Percentiles rank a stretch among this genome's conserved stretches.
Conservation (phyloP, 2,888 invertebrate species). For the Allolobophora icterica region DNA sequence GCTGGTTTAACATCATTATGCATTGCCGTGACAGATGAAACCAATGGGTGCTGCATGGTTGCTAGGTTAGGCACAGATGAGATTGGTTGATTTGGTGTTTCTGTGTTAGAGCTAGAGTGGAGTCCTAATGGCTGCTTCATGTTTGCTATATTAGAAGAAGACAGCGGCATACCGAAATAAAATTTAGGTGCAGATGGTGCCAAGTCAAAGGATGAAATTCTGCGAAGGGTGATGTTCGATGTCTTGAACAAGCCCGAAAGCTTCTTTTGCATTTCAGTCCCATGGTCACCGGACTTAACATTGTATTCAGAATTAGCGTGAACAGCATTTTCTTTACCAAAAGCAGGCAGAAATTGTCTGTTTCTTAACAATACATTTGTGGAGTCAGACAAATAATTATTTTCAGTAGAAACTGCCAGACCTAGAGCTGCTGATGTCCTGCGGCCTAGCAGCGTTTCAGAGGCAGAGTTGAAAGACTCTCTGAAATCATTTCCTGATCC, state of each 20-base stretch:
- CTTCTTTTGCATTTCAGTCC: background rate
- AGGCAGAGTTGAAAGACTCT: background rate
- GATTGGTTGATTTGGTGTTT: background rate
- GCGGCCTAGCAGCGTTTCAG: background rate
- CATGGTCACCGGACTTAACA: background rate
- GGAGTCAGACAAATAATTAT: background rate
- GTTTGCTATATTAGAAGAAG: background rate
- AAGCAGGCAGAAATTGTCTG: background rate
- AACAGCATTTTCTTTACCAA: constrained; percentile 21
- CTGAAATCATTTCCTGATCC: background rate
- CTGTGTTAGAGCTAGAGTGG: background rate
- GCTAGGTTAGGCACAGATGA: background rate
- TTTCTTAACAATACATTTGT: background rate
- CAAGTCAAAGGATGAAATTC: constrained; percentile 4
- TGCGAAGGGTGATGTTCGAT: background rate
- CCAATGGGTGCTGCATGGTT: background rate
- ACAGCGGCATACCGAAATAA: background rate
- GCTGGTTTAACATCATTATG: background rate
- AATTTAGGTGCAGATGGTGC: background rate
- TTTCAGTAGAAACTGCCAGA: constrained; percentile 6
- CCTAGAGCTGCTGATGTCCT: background rate
- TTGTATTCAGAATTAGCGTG: background rate
- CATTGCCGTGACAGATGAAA: background rate
- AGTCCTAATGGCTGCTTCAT: background rate
- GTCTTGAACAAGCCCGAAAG: background rate